Conservation (phyloP, 1,140 invertebrate species). For the Leptestheria dahalacensis region DNA sequence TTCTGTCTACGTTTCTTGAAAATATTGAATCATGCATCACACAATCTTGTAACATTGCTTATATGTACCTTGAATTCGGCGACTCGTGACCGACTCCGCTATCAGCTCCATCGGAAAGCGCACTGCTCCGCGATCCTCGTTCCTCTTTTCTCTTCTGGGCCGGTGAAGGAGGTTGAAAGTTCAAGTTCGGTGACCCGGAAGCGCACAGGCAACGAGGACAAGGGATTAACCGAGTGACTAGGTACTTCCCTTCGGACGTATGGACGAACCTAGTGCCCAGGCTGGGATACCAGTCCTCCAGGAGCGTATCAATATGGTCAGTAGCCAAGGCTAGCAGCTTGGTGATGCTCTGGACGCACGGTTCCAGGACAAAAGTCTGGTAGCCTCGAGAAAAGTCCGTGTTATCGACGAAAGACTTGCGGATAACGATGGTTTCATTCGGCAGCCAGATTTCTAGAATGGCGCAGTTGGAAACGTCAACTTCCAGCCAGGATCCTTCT, state of each 20-base stretch:
- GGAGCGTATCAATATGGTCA: constrained; percentile 87
- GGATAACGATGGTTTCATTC: constrained; percentile 25
- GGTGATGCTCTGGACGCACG: constrained; percentile 56
- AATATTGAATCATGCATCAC: too few relatives aligned
- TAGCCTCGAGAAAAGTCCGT: constrained; percentile 17
- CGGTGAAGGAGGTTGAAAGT: constrained; percentile 15
- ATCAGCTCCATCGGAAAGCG: constrained; percentile 51
- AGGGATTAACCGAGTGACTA: constrained; percentile 86
- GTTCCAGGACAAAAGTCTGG: constrained; percentile 49
- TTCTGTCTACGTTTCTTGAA: too few relatives aligned
- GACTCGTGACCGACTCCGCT: constrained; percentile 61
- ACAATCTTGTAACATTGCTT: too few relatives aligned
- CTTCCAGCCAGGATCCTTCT: constrained; percentile 66
- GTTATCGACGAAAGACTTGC: constrained; percentile 12
- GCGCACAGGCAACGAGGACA: constrained; percentile 64
- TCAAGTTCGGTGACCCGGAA: not conserved
- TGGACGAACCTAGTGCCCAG: constrained; percentile 87
- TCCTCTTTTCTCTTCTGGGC: constrained; percentile 23
- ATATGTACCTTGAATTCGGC: constrained; percentile 29
- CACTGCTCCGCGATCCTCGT: constrained; percentile 51
- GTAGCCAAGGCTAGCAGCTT: constrained; percentile 80
- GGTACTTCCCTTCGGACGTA: constrained; percentile 84
- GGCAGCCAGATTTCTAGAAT: constrained; percentile 30
- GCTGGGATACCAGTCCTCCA: constrained; percentile 97
- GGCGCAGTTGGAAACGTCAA: constrained; percentile 48